A percentile compares a stretch with the other conserved stretches of the same genome.
phyloP scores from a whole-genome alignment of 2,113 vertebrate genomes.

The Nothoprocta pentlandii region DNA sequence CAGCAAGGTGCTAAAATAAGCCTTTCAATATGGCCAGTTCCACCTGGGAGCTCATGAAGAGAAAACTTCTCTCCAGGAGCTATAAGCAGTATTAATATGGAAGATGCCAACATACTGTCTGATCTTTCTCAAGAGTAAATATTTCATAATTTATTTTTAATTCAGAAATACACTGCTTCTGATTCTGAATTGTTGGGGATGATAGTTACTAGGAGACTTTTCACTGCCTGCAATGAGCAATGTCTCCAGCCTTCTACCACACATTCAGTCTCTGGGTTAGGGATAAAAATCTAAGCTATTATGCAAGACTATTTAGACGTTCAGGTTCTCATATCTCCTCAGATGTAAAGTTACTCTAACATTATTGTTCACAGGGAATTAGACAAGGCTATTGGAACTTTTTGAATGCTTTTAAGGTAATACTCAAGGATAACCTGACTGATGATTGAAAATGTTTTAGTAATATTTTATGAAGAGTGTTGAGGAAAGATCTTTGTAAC shows the following conservation, averaged over 20 bases:
- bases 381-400: neutral
- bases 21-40: neutral
- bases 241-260: neutral
- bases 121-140: neutral
- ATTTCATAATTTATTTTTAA: neutral
- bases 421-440: neutral
- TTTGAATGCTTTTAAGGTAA: neutral
- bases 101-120: neutral
- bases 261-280: neutral
- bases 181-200: neutral
- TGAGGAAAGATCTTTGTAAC: neutral
- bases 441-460: neutral
- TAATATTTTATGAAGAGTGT: neutral
- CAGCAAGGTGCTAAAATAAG: neutral
- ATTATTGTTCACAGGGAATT: neutral
- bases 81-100: neutral
- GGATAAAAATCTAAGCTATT: neutral
- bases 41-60: neutral
- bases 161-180: neutral
- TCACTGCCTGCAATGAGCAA: neutral
- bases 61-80: neutral
- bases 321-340: neutral
- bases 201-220: neutral
- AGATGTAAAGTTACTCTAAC: neutral
- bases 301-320: neutral